Evolutionary conservation across 2,797 vertebrate species (phyloP), one percentile per base, ranked within the genome.

Genomic region (Pachyuromys duprasi): DNA sequence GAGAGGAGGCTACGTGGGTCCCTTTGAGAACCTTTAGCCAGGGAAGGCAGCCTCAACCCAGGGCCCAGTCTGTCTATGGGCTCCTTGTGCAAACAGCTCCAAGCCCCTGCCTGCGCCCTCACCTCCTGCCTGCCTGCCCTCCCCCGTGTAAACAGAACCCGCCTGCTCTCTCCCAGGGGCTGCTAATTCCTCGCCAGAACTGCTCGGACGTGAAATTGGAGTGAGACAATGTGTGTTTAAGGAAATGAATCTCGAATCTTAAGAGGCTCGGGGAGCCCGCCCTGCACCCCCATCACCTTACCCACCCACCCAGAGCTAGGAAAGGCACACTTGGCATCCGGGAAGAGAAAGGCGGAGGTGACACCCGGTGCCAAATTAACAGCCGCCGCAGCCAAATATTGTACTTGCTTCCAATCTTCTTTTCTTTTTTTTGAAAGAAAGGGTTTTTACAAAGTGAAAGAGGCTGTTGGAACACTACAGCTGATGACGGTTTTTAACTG

Each of bases 361-460:
- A 96, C 88, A 87, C 45, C 96, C 84, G 22, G 93, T 91, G 96
- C 97, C 96, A 96, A 98, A 98, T 97, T 95, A 98, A 98, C 97
- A 97, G 97, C 98, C 97, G 79, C 97, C 96, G 96, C 97, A 98
- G 98, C 97, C 97, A 98, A 98, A 98, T 8, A 39, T 97, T 98
- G 97, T 98, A 97, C 98, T 98, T 97, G 97, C 98, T 97, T 97
- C 97, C 98, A 97, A 97, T 97, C 97, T 98, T 97, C 97, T 94
- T 97, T 96, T 97, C 97, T 97, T 98, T 97, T 98, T 98, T 98
- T 97, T 0, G 0, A 97, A 97, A 81, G 79, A 96, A 98, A 98
- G 67, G 70, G 94, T 97, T 97, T 96, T 97, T 98, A 97, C 93
- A 97, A 97, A 96, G 97, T 95, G 97, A 98, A 98, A 94, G 97